These are phyloP conservation scores for Micromesistius poutassou DNA, from an alignment of 2,797 vertebrate species.

Conservation along the genomic window DNA sequence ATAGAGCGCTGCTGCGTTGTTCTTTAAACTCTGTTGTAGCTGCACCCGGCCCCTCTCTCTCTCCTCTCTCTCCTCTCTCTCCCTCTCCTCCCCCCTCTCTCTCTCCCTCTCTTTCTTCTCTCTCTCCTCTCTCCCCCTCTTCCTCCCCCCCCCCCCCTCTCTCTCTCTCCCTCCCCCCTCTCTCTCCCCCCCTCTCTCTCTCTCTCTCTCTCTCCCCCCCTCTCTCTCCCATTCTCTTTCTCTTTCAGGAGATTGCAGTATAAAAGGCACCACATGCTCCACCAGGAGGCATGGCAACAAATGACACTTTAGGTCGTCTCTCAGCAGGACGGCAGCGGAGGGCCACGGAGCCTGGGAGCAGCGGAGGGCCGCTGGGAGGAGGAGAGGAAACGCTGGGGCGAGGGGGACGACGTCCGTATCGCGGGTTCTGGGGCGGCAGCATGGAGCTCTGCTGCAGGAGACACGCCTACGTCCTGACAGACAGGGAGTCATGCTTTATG, in stretches of 20 bases:
- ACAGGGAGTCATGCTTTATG: not conserved
- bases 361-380: slow-evolving; percentile 33
- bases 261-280: slow-evolving; percentile 60
- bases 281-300: slow-evolving; percentile 65
- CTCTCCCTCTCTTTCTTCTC: not conserved
- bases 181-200: not conserved
- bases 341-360: slow-evolving; percentile 46
- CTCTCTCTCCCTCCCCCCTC: too few relatives aligned
- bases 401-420: not conserved
- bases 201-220: not conserved
- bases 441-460: not conserved
- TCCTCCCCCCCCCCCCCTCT: too few relatives aligned
- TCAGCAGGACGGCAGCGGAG: slow-evolving; percentile 55
- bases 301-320: slow-evolving; percentile 58
- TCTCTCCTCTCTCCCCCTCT: too few relatives aligned
- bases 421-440: not conserved
- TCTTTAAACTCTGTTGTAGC: not conserved
- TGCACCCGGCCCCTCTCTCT: not conserved
- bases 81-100: too few relatives aligned
- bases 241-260: slow-evolving; percentile 48
- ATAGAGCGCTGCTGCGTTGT: slow-evolving; percentile 40
- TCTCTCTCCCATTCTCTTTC: slow-evolving; percentile 17
- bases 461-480: not conserved
- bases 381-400: not conserved
- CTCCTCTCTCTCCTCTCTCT: too few relatives aligned